A percentile compares a stretch with the other conserved stretches of the same genome.
These are phyloP conservation scores for Leptinotarsa undecemlineata DNA, from an alignment of 1,140 invertebrate species.

Conservation along the genomic window DNA sequence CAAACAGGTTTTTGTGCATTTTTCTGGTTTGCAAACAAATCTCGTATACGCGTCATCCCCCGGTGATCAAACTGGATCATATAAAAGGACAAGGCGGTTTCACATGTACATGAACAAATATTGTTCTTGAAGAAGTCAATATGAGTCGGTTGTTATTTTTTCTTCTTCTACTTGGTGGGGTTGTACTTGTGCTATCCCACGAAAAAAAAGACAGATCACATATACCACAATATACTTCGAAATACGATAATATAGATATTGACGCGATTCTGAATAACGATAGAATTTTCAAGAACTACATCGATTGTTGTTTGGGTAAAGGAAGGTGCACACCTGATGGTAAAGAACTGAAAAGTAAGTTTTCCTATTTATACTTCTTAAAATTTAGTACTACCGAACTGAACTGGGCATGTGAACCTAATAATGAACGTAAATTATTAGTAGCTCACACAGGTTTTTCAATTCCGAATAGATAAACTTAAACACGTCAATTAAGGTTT, in stretches of 20 bases:
- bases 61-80: not conserved
- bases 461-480: too few species aligned
- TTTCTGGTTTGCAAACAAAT: not conserved
- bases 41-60: too few species aligned
- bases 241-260: constrained; percentile 71
- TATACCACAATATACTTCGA: constrained; percentile 63
- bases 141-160: not conserved
- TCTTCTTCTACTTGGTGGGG: not conserved
- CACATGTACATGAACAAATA: not conserved
- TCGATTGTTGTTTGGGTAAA: constrained; percentile 67
- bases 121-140: not conserved
- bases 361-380: too few species aligned
- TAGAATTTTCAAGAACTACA: constrained; percentile 65
- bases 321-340: constrained; percentile 70
- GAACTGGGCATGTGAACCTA: too few species aligned
- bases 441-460: too few species aligned
- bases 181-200: not conserved
- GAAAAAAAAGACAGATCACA: not conserved
- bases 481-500: too few species aligned
- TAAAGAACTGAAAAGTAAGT: constrained; percentile 68
- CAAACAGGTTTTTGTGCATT: not conserved
- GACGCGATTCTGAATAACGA: constrained; percentile 68
- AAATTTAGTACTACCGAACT: too few species aligned
- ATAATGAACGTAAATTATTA: too few species aligned
- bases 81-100: not conserved